Evolutionary conservation across 2,113 vertebrate genomes (phyloP), one percentile per base, ranked within the genome.

Genomic region (Maylandia zebra): DNA sequence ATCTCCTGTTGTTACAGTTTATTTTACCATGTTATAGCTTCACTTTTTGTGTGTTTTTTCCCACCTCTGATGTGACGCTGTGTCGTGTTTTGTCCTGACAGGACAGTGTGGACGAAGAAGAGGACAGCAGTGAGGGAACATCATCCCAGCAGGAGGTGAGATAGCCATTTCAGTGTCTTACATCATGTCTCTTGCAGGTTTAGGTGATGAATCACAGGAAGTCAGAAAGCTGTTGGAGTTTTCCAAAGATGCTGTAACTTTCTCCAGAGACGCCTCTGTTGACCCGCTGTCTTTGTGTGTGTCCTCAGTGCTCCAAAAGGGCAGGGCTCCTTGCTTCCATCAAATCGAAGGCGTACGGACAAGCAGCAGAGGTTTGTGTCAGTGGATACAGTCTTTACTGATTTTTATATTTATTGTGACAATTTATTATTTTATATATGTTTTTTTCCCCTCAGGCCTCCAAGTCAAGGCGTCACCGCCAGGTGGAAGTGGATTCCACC

Each of bases 381-480:
- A 78, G 17, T 19, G 43, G 45, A 78, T 50, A 1, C 16, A 19
- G 71, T 8, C 43, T 50, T 11, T 12, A 32, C 45, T 50, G 24
- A 78, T 78, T 13, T 48, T 78, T 76, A 1, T 48, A 45, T 48
- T 76, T 48, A 45, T 30, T 48, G 22, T 76, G 14, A 74, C 22
- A 5, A 48, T 50, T 76, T 76, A 19, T 50, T 32, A 12, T 78
- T 50, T 50, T 0, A 76, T 19, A 48, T 0, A 0, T 48, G 16
- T 48, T 19, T 27, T 71, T 56, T 74, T 48, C 0, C 16, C 4
- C 45, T 43, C 88, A 99, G 98, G 97, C 90, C 5, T 94, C 95
- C 27, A 98, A 92, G 90, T 97, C 98, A 3, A 96, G 98, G 78
- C 96, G 98, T 24, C 98, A 99, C 89, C 97, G 98, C 4, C 97